phyloP scores from a whole-genome alignment of 2,797 vertebrate genomes.

The Periparus ater region DNA sequence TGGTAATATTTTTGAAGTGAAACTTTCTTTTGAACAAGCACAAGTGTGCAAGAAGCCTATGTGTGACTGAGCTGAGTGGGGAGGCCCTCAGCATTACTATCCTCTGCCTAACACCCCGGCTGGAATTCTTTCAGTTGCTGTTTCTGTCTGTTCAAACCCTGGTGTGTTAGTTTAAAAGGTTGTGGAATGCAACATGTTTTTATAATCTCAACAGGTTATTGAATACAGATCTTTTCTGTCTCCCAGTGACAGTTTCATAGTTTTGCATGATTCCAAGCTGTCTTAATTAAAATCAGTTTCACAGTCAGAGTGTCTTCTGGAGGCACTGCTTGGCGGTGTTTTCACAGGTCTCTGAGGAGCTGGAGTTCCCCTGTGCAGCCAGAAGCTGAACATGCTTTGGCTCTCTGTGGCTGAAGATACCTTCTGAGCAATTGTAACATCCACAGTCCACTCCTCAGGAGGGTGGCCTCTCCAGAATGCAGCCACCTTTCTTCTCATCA shows the following conservation, averaged over 20 bases:
- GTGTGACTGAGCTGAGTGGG: background rate
- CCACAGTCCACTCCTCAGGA: background rate
- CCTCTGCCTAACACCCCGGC: rapidly evolving
- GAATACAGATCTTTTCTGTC: constrained; percentile 25
- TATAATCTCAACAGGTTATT: constrained; percentile 50
- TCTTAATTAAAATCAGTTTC: constrained; percentile 46
- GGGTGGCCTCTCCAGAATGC: background rate
- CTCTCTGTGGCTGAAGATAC: background rate
- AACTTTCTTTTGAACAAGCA: background rate
- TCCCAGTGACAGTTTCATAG: background rate
- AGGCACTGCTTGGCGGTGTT: background rate
- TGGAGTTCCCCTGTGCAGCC: background rate
- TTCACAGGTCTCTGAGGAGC: background rate
- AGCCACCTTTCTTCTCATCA: background rate
- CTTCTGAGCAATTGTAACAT: background rate
- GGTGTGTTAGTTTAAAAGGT: constrained; percentile 12
- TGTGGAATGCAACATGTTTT: constrained; percentile 14
- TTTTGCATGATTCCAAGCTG: background rate
- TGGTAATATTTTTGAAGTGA: background rate
- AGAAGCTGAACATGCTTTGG: background rate
- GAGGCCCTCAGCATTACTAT: background rate
- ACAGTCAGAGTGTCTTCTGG: background rate
- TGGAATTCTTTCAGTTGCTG: background rate
- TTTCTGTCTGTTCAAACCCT: constrained; percentile 6
- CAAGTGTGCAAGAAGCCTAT: background rate